These are phyloP conservation scores for Cebuella pygmaea DNA, from an alignment of 2,797 vertebrate species.

Conservation along the genomic window DNA sequence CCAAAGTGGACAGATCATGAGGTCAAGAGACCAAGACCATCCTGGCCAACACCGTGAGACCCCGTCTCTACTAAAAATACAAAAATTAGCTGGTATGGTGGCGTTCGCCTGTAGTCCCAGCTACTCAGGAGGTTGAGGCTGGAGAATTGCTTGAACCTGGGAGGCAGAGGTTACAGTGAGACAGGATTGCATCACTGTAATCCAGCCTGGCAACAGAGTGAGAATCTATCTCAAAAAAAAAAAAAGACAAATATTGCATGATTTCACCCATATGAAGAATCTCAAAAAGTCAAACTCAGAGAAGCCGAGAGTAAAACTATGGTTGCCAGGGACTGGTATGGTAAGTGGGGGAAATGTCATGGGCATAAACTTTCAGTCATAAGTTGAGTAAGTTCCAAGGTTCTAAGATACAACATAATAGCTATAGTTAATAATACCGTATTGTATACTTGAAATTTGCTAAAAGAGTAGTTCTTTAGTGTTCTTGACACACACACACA, in stretches of 20 bases:
- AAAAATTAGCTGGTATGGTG: too few species aligned
- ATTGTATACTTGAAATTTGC: neutral
- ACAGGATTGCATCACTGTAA: too few species aligned
- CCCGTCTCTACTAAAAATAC: too few species aligned
- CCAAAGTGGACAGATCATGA: accelerated
- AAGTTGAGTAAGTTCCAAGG: neutral
- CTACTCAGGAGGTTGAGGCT: too few species aligned
- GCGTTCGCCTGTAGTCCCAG: too few species aligned
- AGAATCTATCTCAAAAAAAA: too few species aligned
- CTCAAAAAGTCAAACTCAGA: neutral
- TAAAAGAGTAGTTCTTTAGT: neutral
- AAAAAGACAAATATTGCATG: neutral
- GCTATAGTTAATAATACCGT: neutral
- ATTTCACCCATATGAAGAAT: neutral
- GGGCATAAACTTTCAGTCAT: neutral
- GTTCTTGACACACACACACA: neutral
- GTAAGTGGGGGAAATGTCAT: neutral
- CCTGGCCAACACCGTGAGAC: too few species aligned
- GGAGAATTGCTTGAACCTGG: too few species aligned
- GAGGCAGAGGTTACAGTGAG: too few species aligned
- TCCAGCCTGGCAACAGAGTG: too few species aligned
- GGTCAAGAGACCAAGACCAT: too few species aligned
- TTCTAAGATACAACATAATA: neutral
- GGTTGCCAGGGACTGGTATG: neutral
- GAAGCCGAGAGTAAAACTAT: neutral